phyloP scores from a whole-genome alignment of 2,113 vertebrate genomes.

The Miniopterus natalensis region DNA sequence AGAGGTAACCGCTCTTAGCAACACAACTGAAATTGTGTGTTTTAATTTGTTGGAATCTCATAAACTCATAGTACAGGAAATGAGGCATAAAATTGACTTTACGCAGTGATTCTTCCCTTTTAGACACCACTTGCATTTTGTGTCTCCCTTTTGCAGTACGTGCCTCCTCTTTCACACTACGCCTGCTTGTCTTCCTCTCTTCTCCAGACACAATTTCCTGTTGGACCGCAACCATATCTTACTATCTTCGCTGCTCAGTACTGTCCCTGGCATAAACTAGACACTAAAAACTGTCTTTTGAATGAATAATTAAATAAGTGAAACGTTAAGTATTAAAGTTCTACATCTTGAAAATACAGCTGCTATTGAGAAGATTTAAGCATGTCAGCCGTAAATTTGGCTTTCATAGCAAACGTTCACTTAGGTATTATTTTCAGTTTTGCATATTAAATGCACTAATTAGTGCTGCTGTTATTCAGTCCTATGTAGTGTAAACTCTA shows the following conservation, averaged over 20 bases:
- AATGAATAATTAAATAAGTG: background rate
- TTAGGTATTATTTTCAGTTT: background rate
- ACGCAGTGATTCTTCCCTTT: background rate
- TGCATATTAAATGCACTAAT: background rate
- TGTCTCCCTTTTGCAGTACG: background rate
- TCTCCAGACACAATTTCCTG: slow-evolving; percentile 47
- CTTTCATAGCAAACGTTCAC: background rate
- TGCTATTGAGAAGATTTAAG: background rate
- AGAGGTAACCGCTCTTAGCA: background rate
- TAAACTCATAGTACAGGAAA: background rate
- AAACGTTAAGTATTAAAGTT: background rate
- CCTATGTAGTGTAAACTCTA: background rate
- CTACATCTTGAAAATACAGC: background rate
- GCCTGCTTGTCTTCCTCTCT: background rate
- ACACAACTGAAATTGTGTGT: background rate
- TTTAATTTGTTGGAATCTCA: slow-evolving; percentile 19
- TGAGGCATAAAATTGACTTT: background rate
- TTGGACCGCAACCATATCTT: background rate
- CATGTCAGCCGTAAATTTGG: background rate
- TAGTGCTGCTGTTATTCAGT: background rate
- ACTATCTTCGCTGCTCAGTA: background rate
- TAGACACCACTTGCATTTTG: background rate
- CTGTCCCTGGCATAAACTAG: background rate
- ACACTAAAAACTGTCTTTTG: slow-evolving; percentile 6
- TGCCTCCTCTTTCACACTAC: background rate